These are phyloP conservation scores for Mimumesa dahlbomi DNA, from an alignment of 2,888 invertebrate species.

Conservation along the genomic window DNA sequence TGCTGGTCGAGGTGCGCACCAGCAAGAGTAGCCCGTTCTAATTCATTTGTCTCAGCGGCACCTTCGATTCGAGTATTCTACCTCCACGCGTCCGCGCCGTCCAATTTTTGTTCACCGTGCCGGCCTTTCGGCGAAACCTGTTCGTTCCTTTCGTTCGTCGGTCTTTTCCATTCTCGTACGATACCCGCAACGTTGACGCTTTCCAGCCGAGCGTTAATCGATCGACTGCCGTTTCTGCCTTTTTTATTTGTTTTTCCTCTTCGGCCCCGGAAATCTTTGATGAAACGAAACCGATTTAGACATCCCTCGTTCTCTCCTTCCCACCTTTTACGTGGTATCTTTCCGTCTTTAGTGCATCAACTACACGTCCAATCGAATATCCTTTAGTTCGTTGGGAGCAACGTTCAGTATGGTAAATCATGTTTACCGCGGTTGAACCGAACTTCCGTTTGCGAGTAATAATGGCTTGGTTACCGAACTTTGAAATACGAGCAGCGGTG, in stretches of 20 bases:
- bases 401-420: slow-evolving; percentile 48
- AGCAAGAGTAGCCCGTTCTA: slow-evolving; percentile 46
- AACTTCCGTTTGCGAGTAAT: slow-evolving; percentile 58
- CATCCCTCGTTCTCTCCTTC: not conserved
- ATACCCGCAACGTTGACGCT: slow-evolving; percentile 44
- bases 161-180: slow-evolving; percentile 63
- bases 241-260: no score
- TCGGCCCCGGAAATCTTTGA: no score
- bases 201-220: slow-evolving; percentile 12
- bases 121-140: no score
- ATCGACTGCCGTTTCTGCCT: not conserved
- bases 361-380: slow-evolving; percentile 45
- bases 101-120: no score
- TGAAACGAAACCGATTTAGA: not conserved
- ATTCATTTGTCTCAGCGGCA: slow-evolving; percentile 64
- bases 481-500: slow-evolving; percentile 49
- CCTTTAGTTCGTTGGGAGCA: slow-evolving; percentile 40
- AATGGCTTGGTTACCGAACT: slow-evolving; percentile 52
- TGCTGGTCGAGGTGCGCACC: not conserved
- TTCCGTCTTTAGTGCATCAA: not conserved
- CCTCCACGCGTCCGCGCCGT: no score
- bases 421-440: slow-evolving; percentile 44
- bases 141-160: no score
- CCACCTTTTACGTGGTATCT: not conserved
- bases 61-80: no score